Evolutionary conservation across 2,797 vertebrate genomes (phyloP), one percentile per base, ranked within the genome.

Genomic region (Pseudocheirus occidentalis): DNA sequence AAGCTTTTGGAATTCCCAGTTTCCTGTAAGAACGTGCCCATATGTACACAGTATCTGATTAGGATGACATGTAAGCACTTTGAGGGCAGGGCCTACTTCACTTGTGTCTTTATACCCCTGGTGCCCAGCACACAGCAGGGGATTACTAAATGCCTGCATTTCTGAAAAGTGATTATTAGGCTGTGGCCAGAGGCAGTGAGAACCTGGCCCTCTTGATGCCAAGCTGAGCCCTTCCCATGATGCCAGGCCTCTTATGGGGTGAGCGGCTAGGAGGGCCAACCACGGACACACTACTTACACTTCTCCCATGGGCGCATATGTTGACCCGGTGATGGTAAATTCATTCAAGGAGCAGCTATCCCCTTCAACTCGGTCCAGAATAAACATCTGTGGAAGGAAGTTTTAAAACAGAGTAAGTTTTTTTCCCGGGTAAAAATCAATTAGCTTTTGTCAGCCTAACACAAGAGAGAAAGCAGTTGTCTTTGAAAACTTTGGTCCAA

Each of bases 261-360:
- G 34, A n/a, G 31, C n/a, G 16, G 16, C n/a, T 21, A n/a, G 66
- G 66, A 6, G n/a, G 66, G n/a, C 21, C 66, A 40, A 18, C n/a
- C 66, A 40, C 3, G 10, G 73, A 87, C 9, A 46, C 73, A 24
- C 40, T 97, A 99, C 99, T 99, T 98, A 99, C 99, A 99, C 99
- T 98, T 99, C 99, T 98, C 99, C 99, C 94, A 99, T 98, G 1
- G 99, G 99, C 52, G 99, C 99, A 0, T 99, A 99, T 1, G 99
- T 99, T 55, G 99, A 99, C n/a, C 99, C 99, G 50, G 99, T 99
- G 98, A 99, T 99, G 97, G 99, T 99, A 98, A 99, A 99, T 98
- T 99, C 99, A 21, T 99, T 99, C 97, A 99, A 98, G 95, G 98
- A 99, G 98, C 99, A 99, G 98, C 98, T 99, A 93, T 99, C 99